Percentiles rank a stretch among this genome's conserved stretches.
These are phyloP conservation scores for Spodoptera littoralis DNA, from an alignment of 2,888 invertebrate species.

Conservation along the genomic window DNA sequence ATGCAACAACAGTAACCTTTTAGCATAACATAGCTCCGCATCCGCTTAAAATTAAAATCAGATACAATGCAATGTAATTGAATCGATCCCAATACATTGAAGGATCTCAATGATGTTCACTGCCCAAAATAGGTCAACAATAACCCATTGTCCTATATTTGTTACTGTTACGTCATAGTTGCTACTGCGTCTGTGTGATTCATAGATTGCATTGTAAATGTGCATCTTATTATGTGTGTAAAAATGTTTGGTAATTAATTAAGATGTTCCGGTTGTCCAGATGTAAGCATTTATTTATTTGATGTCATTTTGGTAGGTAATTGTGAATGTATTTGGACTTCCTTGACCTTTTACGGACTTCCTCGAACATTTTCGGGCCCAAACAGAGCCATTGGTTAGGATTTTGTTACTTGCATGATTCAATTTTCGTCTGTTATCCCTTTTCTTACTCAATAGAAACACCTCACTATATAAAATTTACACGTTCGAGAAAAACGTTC, in stretches of 20 bases:
- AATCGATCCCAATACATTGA: constrained; percentile 27
- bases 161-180: constrained; percentile 27
- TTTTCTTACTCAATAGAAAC: too few relatives aligned
- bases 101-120: constrained; percentile 30
- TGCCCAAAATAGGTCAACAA: constrained; percentile 46
- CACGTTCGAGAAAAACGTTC: too few relatives aligned
- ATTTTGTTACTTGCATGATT: too few relatives aligned
- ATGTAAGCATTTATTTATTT: background rate
- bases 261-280: background rate
- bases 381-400: too few relatives aligned
- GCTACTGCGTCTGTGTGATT: constrained; percentile 16
- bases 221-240: too few relatives aligned
- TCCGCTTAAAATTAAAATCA: constrained; percentile 27
- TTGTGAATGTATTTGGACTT: too few relatives aligned
- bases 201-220: background rate
- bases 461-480: too few relatives aligned
- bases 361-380: too few relatives aligned
- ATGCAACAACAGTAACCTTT: constrained; percentile 10
- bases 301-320: too few relatives aligned
- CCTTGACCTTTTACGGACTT: too few relatives aligned
- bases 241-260: constrained; percentile 6
- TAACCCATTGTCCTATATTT: constrained; percentile 46
- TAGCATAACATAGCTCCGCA: constrained; percentile 19
- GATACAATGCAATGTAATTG: constrained; percentile 21
- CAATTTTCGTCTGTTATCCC: too few relatives aligned